Base-by-base conservation (phyloP, 2,113 vertebrate genomes). In the Ptilonorhynchus violaceus region DNA sequence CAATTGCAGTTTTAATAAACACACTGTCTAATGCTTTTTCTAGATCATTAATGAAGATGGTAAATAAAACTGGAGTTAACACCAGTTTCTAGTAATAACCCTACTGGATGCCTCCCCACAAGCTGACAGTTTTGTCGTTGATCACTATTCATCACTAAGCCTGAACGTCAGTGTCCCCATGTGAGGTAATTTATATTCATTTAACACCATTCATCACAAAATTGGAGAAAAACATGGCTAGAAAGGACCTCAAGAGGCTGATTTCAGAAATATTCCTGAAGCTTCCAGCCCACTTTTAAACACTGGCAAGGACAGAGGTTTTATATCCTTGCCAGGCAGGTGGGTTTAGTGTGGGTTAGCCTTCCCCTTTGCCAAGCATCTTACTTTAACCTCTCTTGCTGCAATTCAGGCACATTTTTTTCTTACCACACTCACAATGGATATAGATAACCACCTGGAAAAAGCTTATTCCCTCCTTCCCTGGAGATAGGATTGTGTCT, bases 111-210 rank as follows among this genome's bases (percentile, higher is more conserved):
- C 80, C 88, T 95, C 88, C 76, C 85, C 11, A 9, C 88, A 89
- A 93, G 67, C 89, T 95, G 93, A 97, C 93, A 97, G 85, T 91
- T 95, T 72, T 95, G 96, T 85, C 21, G 8, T 92, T 95, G 91
- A 96, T 94, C 85, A 72, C 92, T 95, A 95, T 97, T 96, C 93
- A 96, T 96, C 96, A 95, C 85, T 5, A 5, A 86, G 92, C 85
- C 76, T 78, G 88, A 70, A 81, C 1, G 31, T 91, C 96, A 92
- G 85, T 84, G 82, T 94, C 92, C 76, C 93, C 7, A 0, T 90
- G 96, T 93, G 95, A 95, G 85, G 85, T 86, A 95, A 96, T 97
- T 97, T 93, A 93, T 93, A 97, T 96, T 95, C 60, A 95, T 96
- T 96, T 96, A 94, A 68, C 41, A 85, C 74, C 60, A 96, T 95